Conservation (phyloP, 2,797 vertebrate genomes). For the Cygnus olor region DNA sequence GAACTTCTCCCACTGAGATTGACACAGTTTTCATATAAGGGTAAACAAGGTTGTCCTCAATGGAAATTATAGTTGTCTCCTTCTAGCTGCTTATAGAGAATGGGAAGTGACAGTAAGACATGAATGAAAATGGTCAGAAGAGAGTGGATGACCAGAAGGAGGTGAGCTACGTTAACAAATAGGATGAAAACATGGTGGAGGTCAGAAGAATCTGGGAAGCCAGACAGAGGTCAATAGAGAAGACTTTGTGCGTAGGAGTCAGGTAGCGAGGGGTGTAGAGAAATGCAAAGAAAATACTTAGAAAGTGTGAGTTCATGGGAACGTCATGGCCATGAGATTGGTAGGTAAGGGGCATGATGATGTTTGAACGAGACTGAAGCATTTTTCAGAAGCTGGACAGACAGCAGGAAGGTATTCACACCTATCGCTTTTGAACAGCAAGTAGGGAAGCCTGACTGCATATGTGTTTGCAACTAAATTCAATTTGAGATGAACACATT, state of each 20-base stretch:
- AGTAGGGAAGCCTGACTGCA: not conserved
- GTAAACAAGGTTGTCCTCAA: not conserved
- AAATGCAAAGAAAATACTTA: not conserved
- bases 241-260: not conserved
- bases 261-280: not conserved
- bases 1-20: not conserved
- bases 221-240: not conserved
- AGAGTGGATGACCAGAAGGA: not conserved
- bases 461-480: not conserved
- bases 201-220: not conserved
- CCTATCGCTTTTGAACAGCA: not conserved
- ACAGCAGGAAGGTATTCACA: not conserved
- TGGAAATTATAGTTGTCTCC: not conserved
- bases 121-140: not conserved
- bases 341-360: not conserved
- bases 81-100: not conserved
- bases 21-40: not conserved
- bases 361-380: not conserved
- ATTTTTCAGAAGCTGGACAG: not conserved
- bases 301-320: not conserved
- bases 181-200: not conserved
- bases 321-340: accelerated
- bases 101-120: not conserved
- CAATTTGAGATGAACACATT: not conserved
- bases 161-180: not conserved